Evolutionary conservation across 2,113 vertebrate genomes (phyloP).

Genomic region (Zootoca vivipara): DNA sequence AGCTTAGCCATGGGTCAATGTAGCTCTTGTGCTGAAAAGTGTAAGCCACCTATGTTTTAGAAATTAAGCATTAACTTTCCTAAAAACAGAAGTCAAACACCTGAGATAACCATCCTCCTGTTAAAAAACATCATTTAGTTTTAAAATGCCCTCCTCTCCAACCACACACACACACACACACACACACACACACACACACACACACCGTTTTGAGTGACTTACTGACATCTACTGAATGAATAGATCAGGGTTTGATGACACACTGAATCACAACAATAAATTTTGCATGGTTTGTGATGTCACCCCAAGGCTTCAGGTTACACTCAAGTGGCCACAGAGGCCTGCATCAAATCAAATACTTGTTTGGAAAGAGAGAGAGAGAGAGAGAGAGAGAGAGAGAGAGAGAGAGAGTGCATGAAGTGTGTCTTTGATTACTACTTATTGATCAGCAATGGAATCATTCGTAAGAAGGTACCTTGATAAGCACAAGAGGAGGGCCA

Average conservation of each 20-base stretch:
- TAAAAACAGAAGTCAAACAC: neutral
- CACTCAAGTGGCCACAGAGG: neutral
- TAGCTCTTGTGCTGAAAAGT: too few species aligned
- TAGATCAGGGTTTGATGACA: conserved; percentile 9
- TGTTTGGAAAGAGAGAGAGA: neutral
- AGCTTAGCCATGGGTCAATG: too few species aligned
- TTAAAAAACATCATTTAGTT: neutral
- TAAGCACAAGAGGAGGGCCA: neutral
- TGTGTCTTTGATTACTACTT: neutral
- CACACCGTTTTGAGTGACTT: neutral
- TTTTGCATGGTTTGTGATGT: conserved; percentile 38
- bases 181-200: neutral
- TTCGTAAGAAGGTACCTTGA: neutral
- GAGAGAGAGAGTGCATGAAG: neutral
- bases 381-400: neutral
- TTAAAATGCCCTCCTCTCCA: neutral
- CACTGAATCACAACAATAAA: conserved; percentile 1
- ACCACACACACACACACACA: neutral
- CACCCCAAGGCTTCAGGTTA: conserved; percentile 15
- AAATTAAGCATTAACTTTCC: neutral
- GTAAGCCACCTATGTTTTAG: too few species aligned
- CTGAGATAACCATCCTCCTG: neutral
- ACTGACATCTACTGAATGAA: neutral
- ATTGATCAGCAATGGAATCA: neutral
- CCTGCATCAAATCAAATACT: neutral